Conservation (phyloP, 2,113 vertebrate genomes). For the Rhombomys opimus region DNA sequence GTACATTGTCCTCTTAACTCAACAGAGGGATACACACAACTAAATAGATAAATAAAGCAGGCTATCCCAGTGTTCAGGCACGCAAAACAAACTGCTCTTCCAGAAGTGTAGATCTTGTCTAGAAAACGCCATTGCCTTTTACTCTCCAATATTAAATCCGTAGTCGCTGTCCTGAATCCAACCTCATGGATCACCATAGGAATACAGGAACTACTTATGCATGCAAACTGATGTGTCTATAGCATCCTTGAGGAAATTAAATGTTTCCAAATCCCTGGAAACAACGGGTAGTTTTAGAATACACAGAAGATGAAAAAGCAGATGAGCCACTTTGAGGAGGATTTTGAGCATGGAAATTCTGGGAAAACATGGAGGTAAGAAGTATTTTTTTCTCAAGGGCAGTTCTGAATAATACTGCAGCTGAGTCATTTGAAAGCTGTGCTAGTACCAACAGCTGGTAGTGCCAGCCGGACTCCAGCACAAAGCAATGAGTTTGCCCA, state of each 20-base stretch:
- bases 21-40: background rate
- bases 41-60: background rate
- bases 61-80: background rate
- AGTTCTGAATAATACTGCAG: too few relatives aligned
- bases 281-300: background rate
- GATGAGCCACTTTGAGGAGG: background rate
- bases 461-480: background rate
- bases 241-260: background rate
- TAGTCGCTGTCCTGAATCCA: background rate
- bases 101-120: background rate
- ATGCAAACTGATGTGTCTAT: background rate
- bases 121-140: too few relatives aligned
- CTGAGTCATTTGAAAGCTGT: background rate
- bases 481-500: background rate
- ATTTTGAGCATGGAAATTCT: background rate
- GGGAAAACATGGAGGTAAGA: background rate
- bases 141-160: background rate
- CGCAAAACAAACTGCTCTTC: background rate
- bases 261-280: background rate
- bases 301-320: background rate
- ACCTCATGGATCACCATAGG: accelerated
- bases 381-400: background rate
- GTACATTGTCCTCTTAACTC: background rate
- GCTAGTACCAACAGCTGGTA: too few relatives aligned
- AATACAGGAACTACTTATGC: too few relatives aligned